A percentile compares a stretch with the other conserved stretches of the same genome.
Evolutionary conservation across 2,797 vertebrate genomes (phyloP).

Genomic region (Loris lydekkerianus): DNA sequence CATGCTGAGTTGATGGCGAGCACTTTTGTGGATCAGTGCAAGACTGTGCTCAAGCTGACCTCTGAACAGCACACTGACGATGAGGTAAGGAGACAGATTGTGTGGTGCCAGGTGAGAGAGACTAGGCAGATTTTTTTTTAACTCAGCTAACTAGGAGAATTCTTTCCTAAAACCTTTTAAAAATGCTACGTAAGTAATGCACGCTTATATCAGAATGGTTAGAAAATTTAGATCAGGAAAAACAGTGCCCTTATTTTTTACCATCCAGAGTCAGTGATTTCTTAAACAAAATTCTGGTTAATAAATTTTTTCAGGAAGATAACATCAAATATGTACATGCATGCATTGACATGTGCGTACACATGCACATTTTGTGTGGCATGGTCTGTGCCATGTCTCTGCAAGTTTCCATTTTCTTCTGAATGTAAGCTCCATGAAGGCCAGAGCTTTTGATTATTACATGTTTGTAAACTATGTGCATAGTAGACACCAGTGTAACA

Average conservation of each 20-base stretch:
- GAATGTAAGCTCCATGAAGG: not conserved
- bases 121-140: not conserved
- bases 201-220: not conserved
- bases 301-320: not conserved
- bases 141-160: not conserved
- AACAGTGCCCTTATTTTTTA: not conserved
- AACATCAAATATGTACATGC: not conserved
- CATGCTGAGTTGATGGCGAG: slow-evolving; percentile 91
- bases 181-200: not conserved
- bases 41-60: slow-evolving; percentile 91
- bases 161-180: not conserved
- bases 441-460: not conserved
- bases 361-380: not conserved
- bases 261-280: not conserved
- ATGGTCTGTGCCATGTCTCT: accelerated
- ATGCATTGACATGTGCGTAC: not conserved
- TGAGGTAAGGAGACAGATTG: slow-evolving; percentile 89
- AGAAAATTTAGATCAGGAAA: not conserved
- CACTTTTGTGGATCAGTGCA: slow-evolving; percentile 92
- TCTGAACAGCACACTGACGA: slow-evolving; percentile 87
- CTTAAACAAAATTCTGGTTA: not conserved
- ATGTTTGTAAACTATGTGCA: not conserved
- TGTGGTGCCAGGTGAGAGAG: accelerated
- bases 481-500: not conserved
- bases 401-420: not conserved